Percentiles rank a stretch among this genome's conserved stretches.
phyloP scores from a whole-genome alignment of 2,888 invertebrate species.

The Cybosia mesomella region DNA sequence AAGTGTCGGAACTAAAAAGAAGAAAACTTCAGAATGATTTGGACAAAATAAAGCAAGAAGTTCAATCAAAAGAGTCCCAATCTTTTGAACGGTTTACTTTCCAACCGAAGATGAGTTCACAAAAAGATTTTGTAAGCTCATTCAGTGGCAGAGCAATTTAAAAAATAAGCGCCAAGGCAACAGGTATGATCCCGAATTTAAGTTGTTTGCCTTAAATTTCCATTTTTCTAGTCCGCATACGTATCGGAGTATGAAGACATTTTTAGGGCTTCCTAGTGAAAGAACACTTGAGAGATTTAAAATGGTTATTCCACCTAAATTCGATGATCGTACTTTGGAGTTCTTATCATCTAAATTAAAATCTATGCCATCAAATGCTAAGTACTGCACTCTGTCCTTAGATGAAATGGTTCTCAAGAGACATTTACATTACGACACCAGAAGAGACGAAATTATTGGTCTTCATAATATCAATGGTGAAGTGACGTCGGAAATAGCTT shows the following conservation, averaged over 20 bases:
- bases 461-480: conserved; percentile 49
- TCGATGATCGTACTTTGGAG: conserved; percentile 33
- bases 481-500: conserved; percentile 30
- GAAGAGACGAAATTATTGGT: conserved; percentile 45
- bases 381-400: conserved; percentile 46
- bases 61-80: conserved; percentile 14
- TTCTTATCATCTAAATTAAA: conserved; percentile 19
- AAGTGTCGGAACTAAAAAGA: too few relatives aligned
- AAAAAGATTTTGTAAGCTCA: too few relatives aligned
- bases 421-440: conserved; percentile 43
- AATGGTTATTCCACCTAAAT: conserved; percentile 31
- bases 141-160: conserved; percentile 46
- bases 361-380: conserved; percentile 25
- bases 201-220: conserved; percentile 43
- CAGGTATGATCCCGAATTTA: conserved; percentile 38
- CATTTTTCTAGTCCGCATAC: conserved; percentile 47
- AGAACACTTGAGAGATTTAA: conserved; percentile 29
- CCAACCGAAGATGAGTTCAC: conserved; percentile 32
- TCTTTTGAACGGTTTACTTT: conserved; percentile 5
- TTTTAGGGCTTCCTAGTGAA: conserved; percentile 44
- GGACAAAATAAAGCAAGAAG: too few relatives aligned
- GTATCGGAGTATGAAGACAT: conserved; percentile 38
- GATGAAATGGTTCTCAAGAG: conserved; percentile 51
- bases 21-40: too few relatives aligned
- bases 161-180: conserved; percentile 43